Percentiles rank a stretch among this genome's conserved stretches.
These are phyloP conservation scores for Lampropteryx suffumata DNA, from an alignment of 2,888 invertebrate genomes.

Conservation along the genomic window DNA sequence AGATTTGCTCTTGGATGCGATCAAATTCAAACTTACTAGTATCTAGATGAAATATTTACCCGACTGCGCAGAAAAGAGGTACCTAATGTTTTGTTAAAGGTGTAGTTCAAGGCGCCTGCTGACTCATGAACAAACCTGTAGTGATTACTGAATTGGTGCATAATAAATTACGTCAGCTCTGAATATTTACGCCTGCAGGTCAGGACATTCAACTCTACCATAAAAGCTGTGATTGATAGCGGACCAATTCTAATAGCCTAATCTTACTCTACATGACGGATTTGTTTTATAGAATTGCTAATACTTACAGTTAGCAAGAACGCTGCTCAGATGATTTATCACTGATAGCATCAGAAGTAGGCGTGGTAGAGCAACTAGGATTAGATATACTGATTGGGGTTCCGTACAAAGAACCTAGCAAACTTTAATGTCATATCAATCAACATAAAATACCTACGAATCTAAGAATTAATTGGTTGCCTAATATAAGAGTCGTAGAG, in stretches of 20 bases:
- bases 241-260: constrained; percentile 31
- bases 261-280: constrained; percentile 24
- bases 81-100: no score
- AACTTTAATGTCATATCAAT: no score
- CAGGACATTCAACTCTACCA: constrained; percentile 52
- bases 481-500: no score
- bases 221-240: constrained; percentile 33
- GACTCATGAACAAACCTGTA: constrained; percentile 28
- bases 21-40: no score
- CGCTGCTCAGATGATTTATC: constrained; percentile 26
- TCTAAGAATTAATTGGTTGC: no score
- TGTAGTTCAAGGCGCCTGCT: background rate
- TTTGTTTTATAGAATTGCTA: constrained; percentile 36
- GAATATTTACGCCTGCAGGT: constrained; percentile 37
- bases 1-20: no score
- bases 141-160: constrained; percentile 39
- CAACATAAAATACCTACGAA: no score
- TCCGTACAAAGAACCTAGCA: no score
- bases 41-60: no score
- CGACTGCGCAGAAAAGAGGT: no score
- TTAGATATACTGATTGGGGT: background rate
- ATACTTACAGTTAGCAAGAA: constrained; percentile 35
- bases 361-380: constrained; percentile 11
- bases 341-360: constrained; percentile 32
- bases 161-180: constrained; percentile 42